A percentile compares a stretch with the other conserved stretches of the same genome.
These are phyloP conservation scores for Paracanthobrama guichenoti DNA, from an alignment of 2,113 vertebrate genomes.

Conservation along the genomic window DNA sequence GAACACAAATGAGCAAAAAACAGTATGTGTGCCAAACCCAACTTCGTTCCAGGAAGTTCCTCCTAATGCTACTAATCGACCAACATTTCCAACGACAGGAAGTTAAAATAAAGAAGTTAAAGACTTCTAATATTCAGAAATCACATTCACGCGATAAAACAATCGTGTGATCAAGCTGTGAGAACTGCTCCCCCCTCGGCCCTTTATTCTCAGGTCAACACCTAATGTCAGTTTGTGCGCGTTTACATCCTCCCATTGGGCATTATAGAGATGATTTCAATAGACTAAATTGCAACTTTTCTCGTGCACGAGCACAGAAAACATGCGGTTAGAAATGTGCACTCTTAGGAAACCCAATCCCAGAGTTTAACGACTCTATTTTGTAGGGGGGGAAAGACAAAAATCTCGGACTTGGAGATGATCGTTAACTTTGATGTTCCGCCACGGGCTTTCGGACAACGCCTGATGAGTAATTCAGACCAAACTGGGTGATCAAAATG, in stretches of 20 bases:
- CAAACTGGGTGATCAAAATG: background rate
- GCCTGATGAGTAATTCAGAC: conserved; percentile 19
- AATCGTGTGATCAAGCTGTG: background rate
- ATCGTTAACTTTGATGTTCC: background rate
- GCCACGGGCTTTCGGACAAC: conserved; percentile 22
- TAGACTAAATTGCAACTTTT: background rate
- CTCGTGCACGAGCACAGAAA: background rate
- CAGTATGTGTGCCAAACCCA: too few species aligned
- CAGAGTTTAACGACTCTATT: background rate
- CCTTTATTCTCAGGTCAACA: background rate
- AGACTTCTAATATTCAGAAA: background rate
- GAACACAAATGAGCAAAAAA: too few species aligned
- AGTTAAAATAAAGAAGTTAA: background rate
- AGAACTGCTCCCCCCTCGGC: background rate
- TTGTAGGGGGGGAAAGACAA: too few species aligned
- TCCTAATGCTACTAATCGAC: background rate
- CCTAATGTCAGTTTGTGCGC: background rate
- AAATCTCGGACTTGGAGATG: background rate
- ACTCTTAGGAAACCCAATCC: too few species aligned
- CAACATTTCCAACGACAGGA: background rate
- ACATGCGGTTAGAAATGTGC: too few species aligned
- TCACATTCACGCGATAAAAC: background rate
- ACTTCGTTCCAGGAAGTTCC: conserved; percentile 9
- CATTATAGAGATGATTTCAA: rapidly evolving
- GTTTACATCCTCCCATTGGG: background rate